Evolutionary conservation across 2,888 invertebrate species (phyloP).

Genomic region (Polyommatus iphigenia): DNA sequence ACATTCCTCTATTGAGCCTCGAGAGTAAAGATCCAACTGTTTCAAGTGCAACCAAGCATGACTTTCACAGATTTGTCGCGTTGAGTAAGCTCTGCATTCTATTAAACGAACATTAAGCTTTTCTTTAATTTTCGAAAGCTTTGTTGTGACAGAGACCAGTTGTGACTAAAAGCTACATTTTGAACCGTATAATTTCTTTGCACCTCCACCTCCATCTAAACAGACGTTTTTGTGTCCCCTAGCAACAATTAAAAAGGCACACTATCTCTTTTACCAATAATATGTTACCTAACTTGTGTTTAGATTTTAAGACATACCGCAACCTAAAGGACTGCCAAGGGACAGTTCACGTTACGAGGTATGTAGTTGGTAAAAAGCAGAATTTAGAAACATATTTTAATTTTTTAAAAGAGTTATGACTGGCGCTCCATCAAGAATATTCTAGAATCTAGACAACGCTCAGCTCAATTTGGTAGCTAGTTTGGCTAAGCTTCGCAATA

Average conservation of each 20-base stretch:
- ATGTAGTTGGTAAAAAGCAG: no score
- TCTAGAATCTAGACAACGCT: background rate
- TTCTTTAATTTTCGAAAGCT: background rate
- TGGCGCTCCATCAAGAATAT: no score
- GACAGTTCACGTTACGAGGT: no score
- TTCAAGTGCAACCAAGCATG: background rate
- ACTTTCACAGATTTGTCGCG: background rate
- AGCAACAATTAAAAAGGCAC: no score
- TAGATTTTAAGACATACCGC: no score
- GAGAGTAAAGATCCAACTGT: background rate
- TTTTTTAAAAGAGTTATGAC: no score
- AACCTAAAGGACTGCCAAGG: no score
- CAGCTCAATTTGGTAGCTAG: background rate
- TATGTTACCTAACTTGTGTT: no score
- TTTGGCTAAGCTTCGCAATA: background rate
- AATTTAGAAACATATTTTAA: no score
- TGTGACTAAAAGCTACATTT: background rate
- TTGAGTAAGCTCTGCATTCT: background rate
- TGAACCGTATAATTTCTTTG: background rate
- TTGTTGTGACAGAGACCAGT: background rate
- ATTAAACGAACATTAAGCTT: background rate
- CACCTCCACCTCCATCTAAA: background rate
- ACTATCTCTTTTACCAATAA: no score
- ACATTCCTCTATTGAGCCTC: background rate
- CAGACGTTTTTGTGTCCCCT: background rate